Evolutionary conservation across 1,140 invertebrate species (phyloP).

Genomic region (Lasioglossum baleicum): DNA sequence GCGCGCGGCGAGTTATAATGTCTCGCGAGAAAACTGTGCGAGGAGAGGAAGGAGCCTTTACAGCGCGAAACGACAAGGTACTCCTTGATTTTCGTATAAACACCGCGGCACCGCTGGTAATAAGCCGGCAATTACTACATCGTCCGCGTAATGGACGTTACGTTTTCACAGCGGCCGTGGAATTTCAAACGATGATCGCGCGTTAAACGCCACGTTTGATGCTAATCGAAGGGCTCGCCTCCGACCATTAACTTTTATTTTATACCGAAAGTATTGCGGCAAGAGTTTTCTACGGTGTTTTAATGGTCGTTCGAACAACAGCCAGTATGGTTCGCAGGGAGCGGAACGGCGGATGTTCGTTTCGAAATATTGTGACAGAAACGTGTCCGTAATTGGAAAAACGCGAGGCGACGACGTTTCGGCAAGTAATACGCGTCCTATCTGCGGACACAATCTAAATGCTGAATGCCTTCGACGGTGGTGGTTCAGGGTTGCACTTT

Average conservation of each 20-base stretch:
- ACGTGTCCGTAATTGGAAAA: not conserved
- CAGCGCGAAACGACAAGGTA: slow-evolving; percentile 1
- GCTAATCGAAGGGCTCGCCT: not conserved
- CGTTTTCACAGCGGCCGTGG: not conserved
- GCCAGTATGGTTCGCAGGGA: not conserved
- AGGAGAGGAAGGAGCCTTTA: slow-evolving; percentile 9
- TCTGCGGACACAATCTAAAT: no score
- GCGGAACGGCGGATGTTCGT: not conserved
- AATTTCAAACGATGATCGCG: slow-evolving; percentile 8
- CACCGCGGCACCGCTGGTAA: slow-evolving; percentile 5
- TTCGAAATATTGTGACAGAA: not conserved
- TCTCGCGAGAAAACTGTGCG: slow-evolving; percentile 30
- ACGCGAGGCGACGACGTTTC: not conserved
- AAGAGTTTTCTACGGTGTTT: not conserved
- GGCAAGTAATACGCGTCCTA: not conserved
- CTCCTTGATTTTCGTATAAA: slow-evolving; percentile 22
- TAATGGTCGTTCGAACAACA: not conserved
- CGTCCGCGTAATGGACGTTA: not conserved
- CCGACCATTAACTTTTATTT: slow-evolving; percentile 4
- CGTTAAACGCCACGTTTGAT: slow-evolving; percentile 7
- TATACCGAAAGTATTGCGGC: not conserved
- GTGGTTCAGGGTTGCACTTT: no score
- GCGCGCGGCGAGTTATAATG: slow-evolving; percentile 4
- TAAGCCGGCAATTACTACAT: slow-evolving; percentile 4
- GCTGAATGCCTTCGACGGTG: no score